A percentile compares a stretch with the other conserved stretches of the same genome.
Evolutionary conservation across 2,797 vertebrate species (phyloP).

Genomic region (Hypotaenidia philippensis): DNA sequence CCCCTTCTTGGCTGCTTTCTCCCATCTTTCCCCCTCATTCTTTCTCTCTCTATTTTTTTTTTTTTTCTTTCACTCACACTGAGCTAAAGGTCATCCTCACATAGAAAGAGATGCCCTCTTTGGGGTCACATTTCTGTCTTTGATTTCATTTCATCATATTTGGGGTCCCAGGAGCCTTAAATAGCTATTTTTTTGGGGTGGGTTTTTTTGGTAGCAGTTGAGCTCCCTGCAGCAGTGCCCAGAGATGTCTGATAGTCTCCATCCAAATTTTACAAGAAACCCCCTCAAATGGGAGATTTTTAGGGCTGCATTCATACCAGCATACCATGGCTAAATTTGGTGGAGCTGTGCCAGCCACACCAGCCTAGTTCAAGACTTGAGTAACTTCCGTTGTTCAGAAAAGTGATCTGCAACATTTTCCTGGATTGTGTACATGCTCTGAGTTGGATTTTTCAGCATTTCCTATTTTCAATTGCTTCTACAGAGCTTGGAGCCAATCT

Average conservation of each 20-base stretch:
- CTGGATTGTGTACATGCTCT: not conserved
- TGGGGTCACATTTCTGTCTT: not conserved
- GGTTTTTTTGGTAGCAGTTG: not conserved
- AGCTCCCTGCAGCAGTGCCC: not conserved
- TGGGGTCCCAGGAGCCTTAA: not conserved
- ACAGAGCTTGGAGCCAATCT: slow-evolving; percentile 4
- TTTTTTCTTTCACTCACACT: not conserved
- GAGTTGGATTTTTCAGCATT: slow-evolving; percentile 36
- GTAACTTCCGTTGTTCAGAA: not conserved
- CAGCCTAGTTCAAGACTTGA: not conserved
- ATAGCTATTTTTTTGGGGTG: not conserved
- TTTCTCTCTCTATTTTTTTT: not conserved
- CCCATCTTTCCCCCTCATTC: not conserved
- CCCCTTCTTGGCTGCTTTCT: not conserved
- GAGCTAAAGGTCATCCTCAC: not conserved
- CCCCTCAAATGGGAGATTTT: not conserved
- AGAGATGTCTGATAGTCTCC: not conserved
- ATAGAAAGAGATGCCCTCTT: not conserved
- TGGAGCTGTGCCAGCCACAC: not conserved
- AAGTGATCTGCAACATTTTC: slow-evolving; percentile 7
- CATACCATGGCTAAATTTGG: not conserved
- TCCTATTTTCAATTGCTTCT: slow-evolving; percentile 38
- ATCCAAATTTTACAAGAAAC: not conserved
- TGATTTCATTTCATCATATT: not conserved
- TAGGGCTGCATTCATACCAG: not conserved